These are phyloP conservation scores for Burhinus oedicnemus DNA, from an alignment of 2,113 vertebrate genomes.

Conservation along the genomic window DNA sequence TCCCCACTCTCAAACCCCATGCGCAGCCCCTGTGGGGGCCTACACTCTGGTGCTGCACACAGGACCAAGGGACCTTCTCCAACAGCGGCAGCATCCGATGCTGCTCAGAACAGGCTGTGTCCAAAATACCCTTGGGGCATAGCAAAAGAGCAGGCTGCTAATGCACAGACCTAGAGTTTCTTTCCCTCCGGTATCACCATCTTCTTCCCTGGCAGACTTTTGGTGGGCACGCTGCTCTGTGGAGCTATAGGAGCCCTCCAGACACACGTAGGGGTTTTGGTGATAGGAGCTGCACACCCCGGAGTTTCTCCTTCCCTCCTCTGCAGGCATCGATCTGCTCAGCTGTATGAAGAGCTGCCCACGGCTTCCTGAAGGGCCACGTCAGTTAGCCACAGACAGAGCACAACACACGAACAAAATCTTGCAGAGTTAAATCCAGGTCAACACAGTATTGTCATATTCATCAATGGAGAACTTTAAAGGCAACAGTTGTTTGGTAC, in stretches of 20 bases:
- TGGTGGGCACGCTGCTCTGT: rapidly evolving
- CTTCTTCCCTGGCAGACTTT: not conserved
- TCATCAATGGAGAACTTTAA: not conserved
- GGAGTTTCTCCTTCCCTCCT: not conserved
- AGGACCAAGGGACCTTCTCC: not conserved
- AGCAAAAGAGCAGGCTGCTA: not conserved
- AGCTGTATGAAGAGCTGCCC: not conserved
- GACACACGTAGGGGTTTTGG: rapidly evolving
- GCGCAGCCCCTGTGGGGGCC: not conserved
- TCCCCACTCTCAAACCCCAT: not conserved
- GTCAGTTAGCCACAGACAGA: not conserved
- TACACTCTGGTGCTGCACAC: rapidly evolving
- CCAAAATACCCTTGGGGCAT: not conserved
- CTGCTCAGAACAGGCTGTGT: not conserved
- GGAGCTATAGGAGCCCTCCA: not conserved
- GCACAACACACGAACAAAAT: not conserved
- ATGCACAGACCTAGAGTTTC: not conserved
- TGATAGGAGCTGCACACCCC: not conserved
- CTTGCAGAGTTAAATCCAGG: not conserved
- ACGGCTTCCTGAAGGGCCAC: not conserved
- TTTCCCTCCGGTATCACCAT: not conserved
- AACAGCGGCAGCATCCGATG: not conserved
- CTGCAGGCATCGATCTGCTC: not conserved
- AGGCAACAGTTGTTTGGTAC: not conserved
- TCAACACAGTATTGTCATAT: not conserved